Conservation (phyloP, 1,140 invertebrate species). For the Drosophila gunungcola region DNA sequence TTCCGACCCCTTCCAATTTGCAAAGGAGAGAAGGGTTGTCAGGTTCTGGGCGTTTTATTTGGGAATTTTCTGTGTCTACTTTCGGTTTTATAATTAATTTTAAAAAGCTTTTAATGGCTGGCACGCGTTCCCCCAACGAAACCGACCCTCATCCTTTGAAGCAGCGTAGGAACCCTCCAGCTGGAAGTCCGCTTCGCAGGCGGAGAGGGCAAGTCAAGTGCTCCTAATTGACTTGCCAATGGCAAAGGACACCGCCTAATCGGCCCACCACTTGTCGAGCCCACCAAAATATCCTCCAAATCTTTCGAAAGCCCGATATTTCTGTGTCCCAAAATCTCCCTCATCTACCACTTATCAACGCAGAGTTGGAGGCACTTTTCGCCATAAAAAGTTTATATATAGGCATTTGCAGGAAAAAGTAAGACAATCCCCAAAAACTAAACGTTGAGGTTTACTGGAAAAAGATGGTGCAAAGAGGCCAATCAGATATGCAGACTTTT, state of each 20-base stretch:
- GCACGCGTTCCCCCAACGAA: slow-evolving; percentile 43
- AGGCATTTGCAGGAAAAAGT: too few relatives aligned
- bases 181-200: slow-evolving; percentile 4
- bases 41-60: slow-evolving; percentile 55
- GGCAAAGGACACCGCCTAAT: slow-evolving; percentile 21
- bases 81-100: slow-evolving; percentile 82
- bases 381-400: too few relatives aligned
- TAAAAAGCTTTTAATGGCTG: slow-evolving; percentile 81
- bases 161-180: slow-evolving; percentile 9
- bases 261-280: neutral
- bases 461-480: too few relatives aligned
- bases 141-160: neutral
- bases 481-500: too few relatives aligned
- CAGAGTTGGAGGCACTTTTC: too few relatives aligned
- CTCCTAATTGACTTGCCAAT: slow-evolving; percentile 57
- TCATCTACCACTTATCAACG: too few relatives aligned
- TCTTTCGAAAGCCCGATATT: neutral
- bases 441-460: too few relatives aligned
- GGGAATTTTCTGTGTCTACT: slow-evolving; percentile 61
- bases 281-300: neutral
- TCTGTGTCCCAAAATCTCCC: neutral
- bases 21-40: slow-evolving; percentile 67
- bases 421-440: too few relatives aligned
- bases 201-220: slow-evolving; percentile 17
- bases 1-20: neutral